phyloP scores from a whole-genome alignment of 2,888 invertebrate species.

The Netelia melanura region DNA sequence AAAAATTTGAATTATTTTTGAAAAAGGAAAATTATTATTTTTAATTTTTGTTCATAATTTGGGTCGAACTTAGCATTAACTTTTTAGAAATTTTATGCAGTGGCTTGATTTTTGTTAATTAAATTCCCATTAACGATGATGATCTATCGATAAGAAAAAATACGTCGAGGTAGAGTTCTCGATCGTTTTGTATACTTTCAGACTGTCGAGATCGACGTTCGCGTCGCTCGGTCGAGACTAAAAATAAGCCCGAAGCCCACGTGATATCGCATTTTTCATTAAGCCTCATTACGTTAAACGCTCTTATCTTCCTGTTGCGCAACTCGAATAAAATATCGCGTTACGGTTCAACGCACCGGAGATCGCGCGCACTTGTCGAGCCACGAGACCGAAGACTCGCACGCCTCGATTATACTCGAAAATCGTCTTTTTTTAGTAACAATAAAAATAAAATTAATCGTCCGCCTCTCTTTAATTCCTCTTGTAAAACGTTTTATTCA shows the following conservation, averaged over 20 bases:
- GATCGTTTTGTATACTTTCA: conserved; percentile 2
- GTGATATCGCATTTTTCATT: conserved; percentile 74
- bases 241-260: too few species aligned
- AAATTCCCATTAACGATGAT: too few species aligned
- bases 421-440: neutral
- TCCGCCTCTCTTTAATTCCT: neutral
- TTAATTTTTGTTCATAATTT: too few species aligned
- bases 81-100: too few species aligned
- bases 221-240: too few species aligned
- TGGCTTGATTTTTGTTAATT: too few species aligned
- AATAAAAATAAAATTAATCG: neutral
- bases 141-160: too few species aligned
- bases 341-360: neutral
- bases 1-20: too few species aligned
- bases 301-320: conserved; percentile 76
- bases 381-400: neutral
- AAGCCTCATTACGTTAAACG: conserved; percentile 78
- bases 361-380: too few species aligned
- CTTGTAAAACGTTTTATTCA: neutral
- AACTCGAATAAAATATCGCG: conserved; percentile 64
- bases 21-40: too few species aligned
- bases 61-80: too few species aligned
- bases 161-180: too few species aligned
- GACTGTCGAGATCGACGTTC: neutral
- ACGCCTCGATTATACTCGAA: neutral